Base-by-base conservation (phyloP, 2,888 invertebrate genomes). In the Tenthredo scrophulariae region DNA sequence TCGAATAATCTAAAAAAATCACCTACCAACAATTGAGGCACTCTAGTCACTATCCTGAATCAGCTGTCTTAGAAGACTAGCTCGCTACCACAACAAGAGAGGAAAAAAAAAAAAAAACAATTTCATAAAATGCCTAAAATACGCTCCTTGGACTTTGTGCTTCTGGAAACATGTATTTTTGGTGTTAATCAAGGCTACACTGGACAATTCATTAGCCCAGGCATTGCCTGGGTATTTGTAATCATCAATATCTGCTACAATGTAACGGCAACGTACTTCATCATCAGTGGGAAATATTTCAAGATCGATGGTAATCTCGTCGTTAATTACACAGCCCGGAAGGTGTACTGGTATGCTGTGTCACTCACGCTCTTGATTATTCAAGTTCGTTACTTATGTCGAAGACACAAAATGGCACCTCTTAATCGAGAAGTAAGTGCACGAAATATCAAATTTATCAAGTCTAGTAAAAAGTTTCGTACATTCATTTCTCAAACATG, bases 181-280 rank as follows among this genome's bases (percentile, higher is more conserved):
- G 80, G 62, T 37, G 80, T 80, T 13, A 22, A 80, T 22, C 62
- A 37, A 37, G 62, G 80, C n/a, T 62, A 40, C 62, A 58, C 62
- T 37, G 80, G 62, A 22, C 54, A 40, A 1, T 62, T 33, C 18
- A 62, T 80, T 3, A 2, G 80, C 22, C 43, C 80, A 40, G n/a
- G 80, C 1, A 26, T 33, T 9, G 13, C 80, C 62, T 18, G 62
- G 62, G 15, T 40, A 62, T n/a, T 80, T 1, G 40, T 22, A 18
- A 62, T 62, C 29, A 13, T 37, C 0, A 80, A 80, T 80, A 26
- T 80, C 22, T 62, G 37, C 22, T 40, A 7, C 22, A 80, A 43
- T 26, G 15, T 80, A 9, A 62, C 80, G 22, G 0, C 40, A 1
- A 13, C 29, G 3, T 58, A 22, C 15, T 22, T 40, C 5, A 3